Conservation (phyloP, 2,797 vertebrate genomes). For the Hemibagrus guttatus region DNA sequence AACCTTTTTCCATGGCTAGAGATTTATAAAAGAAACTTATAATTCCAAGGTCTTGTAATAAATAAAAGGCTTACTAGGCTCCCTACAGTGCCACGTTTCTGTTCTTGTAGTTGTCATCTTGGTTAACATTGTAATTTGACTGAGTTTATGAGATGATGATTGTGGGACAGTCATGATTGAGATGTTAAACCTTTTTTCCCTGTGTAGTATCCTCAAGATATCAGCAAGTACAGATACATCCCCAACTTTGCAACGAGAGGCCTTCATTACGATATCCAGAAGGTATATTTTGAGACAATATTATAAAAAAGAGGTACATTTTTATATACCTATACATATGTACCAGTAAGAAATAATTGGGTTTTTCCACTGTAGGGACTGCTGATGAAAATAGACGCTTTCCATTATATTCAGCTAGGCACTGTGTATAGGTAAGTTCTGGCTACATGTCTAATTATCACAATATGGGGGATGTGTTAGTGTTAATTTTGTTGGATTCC, state of each 20-base stretch:
- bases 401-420: conserved; percentile 85
- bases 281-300: conserved; percentile 66
- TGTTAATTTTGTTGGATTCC: conserved; percentile 3
- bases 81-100: neutral
- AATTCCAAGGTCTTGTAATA: neutral
- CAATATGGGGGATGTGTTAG: neutral
- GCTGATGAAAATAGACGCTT: conserved; percentile 87
- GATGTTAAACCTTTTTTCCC: neutral
- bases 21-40: neutral
- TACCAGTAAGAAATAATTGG: neutral
- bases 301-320: neutral
- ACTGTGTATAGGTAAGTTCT: conserved; percentile 80
- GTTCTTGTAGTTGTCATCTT: neutral
- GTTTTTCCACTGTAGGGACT: conserved; percentile 70
- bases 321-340: neutral
- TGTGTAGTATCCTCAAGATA: conserved; percentile 79
- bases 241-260: conserved; percentile 82
- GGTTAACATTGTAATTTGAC: neutral
- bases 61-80: neutral
- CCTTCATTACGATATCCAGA: conserved; percentile 87
- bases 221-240: conserved; percentile 80
- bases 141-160: neutral
- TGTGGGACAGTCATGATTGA: neutral
- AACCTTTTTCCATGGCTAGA: neutral
- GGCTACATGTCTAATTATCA: neutral